Evolutionary conservation across 1,140 invertebrate genomes (phyloP).

Genomic region (Pseudobourletiella spinata): DNA sequence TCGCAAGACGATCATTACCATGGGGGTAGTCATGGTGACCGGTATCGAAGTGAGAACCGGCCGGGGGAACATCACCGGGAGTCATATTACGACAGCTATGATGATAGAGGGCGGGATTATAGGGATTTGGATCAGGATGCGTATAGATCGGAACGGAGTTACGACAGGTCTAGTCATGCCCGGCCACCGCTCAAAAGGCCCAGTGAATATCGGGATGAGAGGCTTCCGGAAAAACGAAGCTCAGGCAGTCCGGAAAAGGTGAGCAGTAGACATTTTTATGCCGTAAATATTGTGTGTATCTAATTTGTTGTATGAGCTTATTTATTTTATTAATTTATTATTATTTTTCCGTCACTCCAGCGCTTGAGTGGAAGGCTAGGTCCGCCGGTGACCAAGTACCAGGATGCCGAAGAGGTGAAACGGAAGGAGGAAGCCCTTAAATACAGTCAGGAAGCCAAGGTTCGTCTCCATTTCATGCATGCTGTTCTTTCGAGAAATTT

Average conservation of each 20-base stretch:
- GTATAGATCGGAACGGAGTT: background rate
- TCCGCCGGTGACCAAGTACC: constrained; percentile 3
- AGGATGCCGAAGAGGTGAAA: background rate
- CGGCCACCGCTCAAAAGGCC: background rate
- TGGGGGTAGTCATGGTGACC: too few species aligned
- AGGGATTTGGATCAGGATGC: background rate
- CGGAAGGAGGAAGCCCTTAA: constrained; percentile 18
- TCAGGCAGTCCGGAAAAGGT: background rate
- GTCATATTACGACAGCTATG: background rate
- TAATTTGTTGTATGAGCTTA: too few species aligned
- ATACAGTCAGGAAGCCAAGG: constrained; percentile 24
- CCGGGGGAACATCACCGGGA: background rate
- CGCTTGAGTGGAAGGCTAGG: constrained; percentile 12
- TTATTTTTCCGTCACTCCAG: constrained; percentile 1
- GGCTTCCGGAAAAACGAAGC: background rate
- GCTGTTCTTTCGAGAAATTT: too few species aligned
- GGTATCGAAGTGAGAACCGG: too few species aligned
- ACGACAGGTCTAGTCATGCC: too few species aligned
- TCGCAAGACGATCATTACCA: too few species aligned
- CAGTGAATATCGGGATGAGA: background rate
- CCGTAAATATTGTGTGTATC: too few species aligned
- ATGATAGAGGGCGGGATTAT: background rate
- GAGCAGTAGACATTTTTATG: too few species aligned
- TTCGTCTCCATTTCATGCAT: too few species aligned
- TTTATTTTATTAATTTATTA: too few species aligned